Conservation (phyloP, 2,888 invertebrate genomes). For the Heliconius ismenius region DNA sequence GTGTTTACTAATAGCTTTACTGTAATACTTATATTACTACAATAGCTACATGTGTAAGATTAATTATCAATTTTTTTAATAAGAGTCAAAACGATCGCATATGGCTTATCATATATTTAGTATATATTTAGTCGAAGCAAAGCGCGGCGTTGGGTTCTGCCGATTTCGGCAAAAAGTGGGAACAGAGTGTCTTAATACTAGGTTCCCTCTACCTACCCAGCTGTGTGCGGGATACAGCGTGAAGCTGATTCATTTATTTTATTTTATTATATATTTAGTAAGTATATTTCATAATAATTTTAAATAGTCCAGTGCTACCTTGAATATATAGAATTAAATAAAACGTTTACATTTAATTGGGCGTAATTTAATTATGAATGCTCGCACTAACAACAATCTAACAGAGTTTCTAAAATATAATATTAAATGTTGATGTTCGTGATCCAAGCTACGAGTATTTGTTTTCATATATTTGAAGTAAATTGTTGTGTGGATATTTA, state of each 20-base stretch:
- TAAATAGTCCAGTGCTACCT: constrained; percentile 2
- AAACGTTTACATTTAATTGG: constrained; percentile 14
- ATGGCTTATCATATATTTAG: background rate
- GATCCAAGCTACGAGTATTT: background rate
- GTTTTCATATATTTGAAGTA: constrained; percentile 10
- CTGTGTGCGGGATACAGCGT: too few relatives aligned
- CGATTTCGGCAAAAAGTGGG: too few relatives aligned
- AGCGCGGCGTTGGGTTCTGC: too few relatives aligned
- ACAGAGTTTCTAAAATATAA: constrained; percentile 21
- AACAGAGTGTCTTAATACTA: too few relatives aligned
- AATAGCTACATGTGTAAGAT: constrained; percentile 34
- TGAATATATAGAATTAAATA: constrained; percentile 11
- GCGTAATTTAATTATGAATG: constrained; percentile 8
- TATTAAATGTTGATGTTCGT: constrained; percentile 6
- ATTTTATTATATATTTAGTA: too few relatives aligned
- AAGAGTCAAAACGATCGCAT: background rate
- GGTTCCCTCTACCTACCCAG: too few relatives aligned
- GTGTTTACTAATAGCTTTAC: constrained; percentile 68
- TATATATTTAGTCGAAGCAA: too few relatives aligned
- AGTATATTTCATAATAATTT: background rate
- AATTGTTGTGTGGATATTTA: background rate
- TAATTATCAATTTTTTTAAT: constrained; percentile 8
- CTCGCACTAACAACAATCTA: constrained; percentile 2
- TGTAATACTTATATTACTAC: constrained; percentile 56
- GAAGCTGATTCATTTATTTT: too few relatives aligned